phyloP scores from a whole-genome alignment of 2,888 invertebrate species.

The Apotomis capreana region DNA sequence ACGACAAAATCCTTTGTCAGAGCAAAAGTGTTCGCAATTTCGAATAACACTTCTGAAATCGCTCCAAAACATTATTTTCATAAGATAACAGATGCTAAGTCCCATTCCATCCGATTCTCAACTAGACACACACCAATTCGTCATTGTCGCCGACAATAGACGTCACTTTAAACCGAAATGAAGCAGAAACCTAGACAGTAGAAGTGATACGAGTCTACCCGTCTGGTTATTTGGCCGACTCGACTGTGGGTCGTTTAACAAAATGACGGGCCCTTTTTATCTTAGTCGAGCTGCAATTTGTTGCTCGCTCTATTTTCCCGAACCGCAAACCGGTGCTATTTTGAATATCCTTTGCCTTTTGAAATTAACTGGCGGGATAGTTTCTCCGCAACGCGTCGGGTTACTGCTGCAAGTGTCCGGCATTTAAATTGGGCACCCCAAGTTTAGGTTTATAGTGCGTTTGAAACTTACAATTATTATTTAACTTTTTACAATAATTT shows the following conservation, averaged over 20 bases:
- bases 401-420: slow-evolving; percentile 15
- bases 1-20: neutral
- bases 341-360: slow-evolving; percentile 70
- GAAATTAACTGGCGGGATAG: slow-evolving; percentile 66
- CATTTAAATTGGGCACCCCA: neutral
- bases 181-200: slow-evolving; percentile 39
- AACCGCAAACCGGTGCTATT: slow-evolving; percentile 74
- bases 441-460: neutral
- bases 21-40: neutral
- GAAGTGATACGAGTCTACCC: slow-evolving; percentile 55
- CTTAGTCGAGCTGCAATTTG: slow-evolving; percentile 78
- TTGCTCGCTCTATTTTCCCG: slow-evolving; percentile 75
- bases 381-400: slow-evolving; percentile 30
- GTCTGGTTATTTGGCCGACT: slow-evolving; percentile 61
- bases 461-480: neutral
- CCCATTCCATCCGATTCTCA: neutral
- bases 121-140: slow-evolving; percentile 29
- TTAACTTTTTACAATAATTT: no score
- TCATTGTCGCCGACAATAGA: slow-evolving; percentile 35
- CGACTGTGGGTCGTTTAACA: slow-evolving; percentile 76
- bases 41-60: neutral
- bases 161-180: slow-evolving; percentile 37
- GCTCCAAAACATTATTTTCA: neutral
- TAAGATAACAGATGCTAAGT: slow-evolving; percentile 8
- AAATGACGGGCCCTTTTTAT: slow-evolving; percentile 81